These are phyloP conservation scores for Elachura formosa DNA, from an alignment of 2,113 vertebrate genomes.

Conservation along the genomic window DNA sequence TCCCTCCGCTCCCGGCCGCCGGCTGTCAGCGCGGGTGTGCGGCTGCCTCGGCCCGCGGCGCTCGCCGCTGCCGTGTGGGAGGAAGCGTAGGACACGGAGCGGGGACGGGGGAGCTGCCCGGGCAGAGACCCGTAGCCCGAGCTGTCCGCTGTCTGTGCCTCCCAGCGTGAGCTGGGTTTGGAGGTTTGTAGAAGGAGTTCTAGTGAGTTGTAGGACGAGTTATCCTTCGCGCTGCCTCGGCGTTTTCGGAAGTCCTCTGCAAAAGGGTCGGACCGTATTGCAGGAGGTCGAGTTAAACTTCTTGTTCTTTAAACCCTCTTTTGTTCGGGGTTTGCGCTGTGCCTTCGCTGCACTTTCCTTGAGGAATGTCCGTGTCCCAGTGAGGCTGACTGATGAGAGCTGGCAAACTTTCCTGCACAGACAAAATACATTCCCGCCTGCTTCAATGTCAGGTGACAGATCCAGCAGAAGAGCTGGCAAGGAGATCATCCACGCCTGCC, in stretches of 20 bases:
- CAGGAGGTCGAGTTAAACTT: neutral
- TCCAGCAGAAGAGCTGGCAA: neutral
- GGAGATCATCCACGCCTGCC: neutral
- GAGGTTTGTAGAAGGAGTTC: neutral
- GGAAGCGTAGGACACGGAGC: neutral
- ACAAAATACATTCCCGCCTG: neutral
- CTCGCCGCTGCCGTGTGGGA: neutral
- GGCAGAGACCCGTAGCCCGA: neutral
- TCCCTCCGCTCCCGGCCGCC: constrained; percentile 10
- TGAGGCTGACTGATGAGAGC: neutral
- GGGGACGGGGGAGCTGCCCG: neutral
- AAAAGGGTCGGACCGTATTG: neutral
- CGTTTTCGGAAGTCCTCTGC: neutral
- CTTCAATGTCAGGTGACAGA: neutral
- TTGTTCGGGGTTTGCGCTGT: neutral
- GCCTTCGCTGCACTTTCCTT: neutral
- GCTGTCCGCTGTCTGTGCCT: neutral
- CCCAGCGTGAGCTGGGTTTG: neutral
- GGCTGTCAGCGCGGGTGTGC: neutral
- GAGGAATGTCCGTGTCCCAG: neutral
- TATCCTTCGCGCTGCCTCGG: neutral
- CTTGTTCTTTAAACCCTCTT: neutral
- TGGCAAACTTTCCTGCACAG: neutral
- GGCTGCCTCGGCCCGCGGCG: neutral
- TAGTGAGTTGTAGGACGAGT: neutral